phyloP scores from a whole-genome alignment of 2,888 invertebrate genomes.

The Notocelia uddmanniana region DNA sequence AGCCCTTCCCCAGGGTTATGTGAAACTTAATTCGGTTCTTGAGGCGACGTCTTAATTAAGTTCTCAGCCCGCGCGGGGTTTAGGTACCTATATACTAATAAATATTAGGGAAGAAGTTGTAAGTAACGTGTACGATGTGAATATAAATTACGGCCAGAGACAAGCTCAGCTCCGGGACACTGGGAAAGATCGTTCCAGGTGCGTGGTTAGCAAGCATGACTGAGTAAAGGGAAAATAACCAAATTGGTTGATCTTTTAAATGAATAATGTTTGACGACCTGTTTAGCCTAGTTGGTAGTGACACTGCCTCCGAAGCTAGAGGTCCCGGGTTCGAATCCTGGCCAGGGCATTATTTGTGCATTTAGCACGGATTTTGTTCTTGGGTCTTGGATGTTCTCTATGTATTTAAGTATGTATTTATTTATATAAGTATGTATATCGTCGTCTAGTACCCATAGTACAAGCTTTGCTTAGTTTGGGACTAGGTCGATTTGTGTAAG shows the following conservation, averaged over 20 bases:
- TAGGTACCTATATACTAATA: conserved; percentile 46
- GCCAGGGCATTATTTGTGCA: too few species aligned
- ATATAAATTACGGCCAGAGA: conserved; percentile 42
- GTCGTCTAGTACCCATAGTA: too few species aligned
- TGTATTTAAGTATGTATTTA: too few species aligned
- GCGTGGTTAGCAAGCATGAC: conserved; percentile 22
- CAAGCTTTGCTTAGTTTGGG: too few species aligned
- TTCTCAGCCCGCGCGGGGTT: conserved; percentile 49
- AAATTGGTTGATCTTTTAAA: not conserved
- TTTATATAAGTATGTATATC: too few species aligned
- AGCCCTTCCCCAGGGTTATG: conserved; percentile 61
- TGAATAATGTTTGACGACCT: too few species aligned
- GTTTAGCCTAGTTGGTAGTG: too few species aligned
- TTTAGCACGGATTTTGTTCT: too few species aligned
- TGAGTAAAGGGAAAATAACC: conserved; percentile 1
- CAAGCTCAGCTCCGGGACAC: conserved; percentile 14
- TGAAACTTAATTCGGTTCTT: conserved; percentile 71
- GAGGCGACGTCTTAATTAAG: conserved; percentile 73
- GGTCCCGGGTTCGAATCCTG: too few species aligned
- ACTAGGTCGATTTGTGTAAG: too few species aligned
- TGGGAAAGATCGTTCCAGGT: conserved; percentile 26
- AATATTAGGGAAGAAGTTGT: conserved; percentile 47
- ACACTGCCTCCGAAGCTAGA: too few species aligned
- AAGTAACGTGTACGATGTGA: conserved; percentile 47
- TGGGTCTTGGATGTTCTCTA: too few species aligned